Conservation (phyloP, 2,888 invertebrate genomes). For the Pollenia amentaria region DNA sequence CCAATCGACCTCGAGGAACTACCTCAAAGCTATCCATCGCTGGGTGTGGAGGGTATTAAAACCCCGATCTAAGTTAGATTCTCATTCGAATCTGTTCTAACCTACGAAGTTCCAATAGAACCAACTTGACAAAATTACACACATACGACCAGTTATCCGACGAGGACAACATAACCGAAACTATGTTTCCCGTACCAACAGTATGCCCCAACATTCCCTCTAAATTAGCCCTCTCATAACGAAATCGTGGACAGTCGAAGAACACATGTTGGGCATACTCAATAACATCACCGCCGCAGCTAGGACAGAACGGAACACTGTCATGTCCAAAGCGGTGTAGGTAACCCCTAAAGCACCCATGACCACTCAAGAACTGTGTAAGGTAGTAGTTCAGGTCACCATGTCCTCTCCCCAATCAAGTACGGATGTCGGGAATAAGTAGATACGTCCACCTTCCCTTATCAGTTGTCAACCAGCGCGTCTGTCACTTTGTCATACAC, state of each 20-base stretch:
- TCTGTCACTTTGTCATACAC: background rate
- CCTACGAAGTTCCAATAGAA: background rate
- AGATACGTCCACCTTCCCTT: background rate
- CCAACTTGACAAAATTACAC: background rate
- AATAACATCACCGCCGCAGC: background rate
- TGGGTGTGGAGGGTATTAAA: background rate
- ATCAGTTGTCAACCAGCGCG: background rate
- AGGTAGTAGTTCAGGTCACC: slow-evolving; percentile 1
- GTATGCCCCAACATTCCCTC: background rate
- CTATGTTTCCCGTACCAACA: background rate
- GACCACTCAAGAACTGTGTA: slow-evolving; percentile 2
- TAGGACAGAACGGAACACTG: slow-evolving; percentile 4
- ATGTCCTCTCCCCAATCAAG: background rate
- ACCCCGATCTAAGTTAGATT: background rate
- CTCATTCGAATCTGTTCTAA: background rate
- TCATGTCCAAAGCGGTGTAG: background rate
- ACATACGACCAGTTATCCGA: background rate
- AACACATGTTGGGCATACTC: background rate
- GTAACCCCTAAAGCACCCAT: background rate
- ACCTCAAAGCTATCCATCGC: background rate
- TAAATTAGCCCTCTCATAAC: background rate
- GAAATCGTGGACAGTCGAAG: background rate
- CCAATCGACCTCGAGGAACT: too few relatives aligned
- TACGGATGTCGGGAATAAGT: background rate
- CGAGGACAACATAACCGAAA: background rate